Evolutionary conservation across 92 coral and sea anemone species (phyloP).

Genomic region (Anthopleura xanthogrammica): DNA sequence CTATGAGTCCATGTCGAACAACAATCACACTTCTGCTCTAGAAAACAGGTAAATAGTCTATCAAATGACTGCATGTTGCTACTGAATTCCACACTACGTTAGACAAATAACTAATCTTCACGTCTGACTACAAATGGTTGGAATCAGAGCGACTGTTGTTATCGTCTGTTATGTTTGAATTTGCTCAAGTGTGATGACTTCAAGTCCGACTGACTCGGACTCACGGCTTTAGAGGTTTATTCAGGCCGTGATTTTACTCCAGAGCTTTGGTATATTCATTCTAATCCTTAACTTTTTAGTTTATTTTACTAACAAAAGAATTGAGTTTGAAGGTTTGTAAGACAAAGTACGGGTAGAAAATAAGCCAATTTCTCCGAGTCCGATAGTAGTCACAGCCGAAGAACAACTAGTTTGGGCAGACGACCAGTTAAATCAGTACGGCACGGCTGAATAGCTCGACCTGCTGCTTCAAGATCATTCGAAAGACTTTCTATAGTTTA

Average conservation of each 20-base stretch:
- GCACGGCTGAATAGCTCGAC: conserved; percentile 31
- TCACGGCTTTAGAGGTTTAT: not conserved
- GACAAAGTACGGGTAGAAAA: not conserved
- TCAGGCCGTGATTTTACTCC: conserved; percentile 7
- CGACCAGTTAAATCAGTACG: not conserved
- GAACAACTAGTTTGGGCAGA: conserved; percentile 7
- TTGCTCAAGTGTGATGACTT: conserved; percentile 20
- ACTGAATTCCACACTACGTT: conserved; percentile 14
- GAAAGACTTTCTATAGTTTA: not conserved
- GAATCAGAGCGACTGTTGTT: conserved; percentile 8
- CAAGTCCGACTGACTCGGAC: conserved; percentile 10
- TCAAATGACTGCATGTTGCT: not conserved
- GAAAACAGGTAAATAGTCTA: conserved; percentile 19
- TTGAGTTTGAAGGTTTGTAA: not conserved
- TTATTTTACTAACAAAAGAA: conserved; percentile 14
- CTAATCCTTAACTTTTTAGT: conserved; percentile 8
- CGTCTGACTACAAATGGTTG: not conserved
- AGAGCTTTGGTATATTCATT: not conserved
- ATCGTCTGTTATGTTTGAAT: conserved; percentile 14
- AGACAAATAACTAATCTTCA: conserved; percentile 13
- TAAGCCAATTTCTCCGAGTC: not conserved
- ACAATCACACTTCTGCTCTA: conserved; percentile 5
- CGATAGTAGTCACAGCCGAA: not conserved
- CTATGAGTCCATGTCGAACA: conserved; percentile 26
- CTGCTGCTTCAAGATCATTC: conserved; percentile 9